Evolutionary conservation across 2,797 vertebrate species (phyloP).

Genomic region (Lates japonicus): DNA sequence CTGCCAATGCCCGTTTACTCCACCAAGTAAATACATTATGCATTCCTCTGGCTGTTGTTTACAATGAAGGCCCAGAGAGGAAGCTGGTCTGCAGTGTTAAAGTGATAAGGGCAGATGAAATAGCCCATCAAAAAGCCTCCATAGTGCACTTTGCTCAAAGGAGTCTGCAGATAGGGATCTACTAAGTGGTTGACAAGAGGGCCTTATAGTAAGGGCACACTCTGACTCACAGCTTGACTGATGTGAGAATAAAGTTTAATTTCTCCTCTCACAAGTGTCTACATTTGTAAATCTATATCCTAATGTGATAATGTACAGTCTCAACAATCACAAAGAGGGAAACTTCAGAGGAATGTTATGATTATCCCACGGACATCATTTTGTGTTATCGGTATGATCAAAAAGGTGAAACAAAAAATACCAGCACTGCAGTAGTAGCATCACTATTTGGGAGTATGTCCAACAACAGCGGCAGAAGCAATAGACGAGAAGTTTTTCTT

Average conservation of each 20-base stretch:
- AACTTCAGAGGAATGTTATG: not conserved
- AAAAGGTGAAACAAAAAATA: conserved; percentile 10
- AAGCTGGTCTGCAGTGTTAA: conserved; percentile 28
- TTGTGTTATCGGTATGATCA: conserved; percentile 12
- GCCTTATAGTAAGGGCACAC: conserved; percentile 36
- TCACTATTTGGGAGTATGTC: conserved; percentile 29
- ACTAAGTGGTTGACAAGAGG: conserved; percentile 57
- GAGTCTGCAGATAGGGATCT: conserved; percentile 46
- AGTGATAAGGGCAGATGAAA: conserved; percentile 48
- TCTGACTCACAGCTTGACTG: conserved; percentile 49
- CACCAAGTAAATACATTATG: conserved; percentile 54
- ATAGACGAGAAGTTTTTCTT: conserved; percentile 28
- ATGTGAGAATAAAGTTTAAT: conserved; percentile 24
- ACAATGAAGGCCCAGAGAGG: conserved; percentile 29
- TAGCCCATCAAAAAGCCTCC: conserved; percentile 45
- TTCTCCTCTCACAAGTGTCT: conserved; percentile 2
- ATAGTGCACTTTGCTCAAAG: conserved; percentile 56
- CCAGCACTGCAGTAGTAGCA: conserved; percentile 5
- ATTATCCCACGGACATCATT: not conserved
- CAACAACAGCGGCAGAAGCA: conserved; percentile 33
- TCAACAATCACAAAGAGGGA: not conserved
- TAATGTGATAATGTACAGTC: not conserved
- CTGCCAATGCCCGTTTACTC: conserved; percentile 39
- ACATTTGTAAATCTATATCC: not conserved
- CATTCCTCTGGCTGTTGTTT: conserved; percentile 53